Conservation (phyloP, 2,888 invertebrate genomes). For the Andrena hattorfiana region DNA sequence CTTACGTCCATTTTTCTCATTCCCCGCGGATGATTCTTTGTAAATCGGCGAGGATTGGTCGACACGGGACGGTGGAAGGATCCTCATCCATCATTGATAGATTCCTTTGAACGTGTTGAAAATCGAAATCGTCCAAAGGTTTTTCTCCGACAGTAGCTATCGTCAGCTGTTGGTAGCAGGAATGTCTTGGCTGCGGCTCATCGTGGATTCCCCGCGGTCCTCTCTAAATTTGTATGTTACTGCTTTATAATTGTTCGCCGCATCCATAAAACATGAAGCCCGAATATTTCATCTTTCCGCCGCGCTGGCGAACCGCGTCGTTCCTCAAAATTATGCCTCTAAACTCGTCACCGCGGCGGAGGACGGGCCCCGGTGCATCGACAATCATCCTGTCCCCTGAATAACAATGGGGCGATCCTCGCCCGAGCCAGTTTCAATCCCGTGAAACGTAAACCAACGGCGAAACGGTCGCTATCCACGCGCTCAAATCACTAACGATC, state of each 20-base stretch:
- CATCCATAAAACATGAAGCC: constrained; percentile 51
- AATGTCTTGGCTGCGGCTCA: background rate
- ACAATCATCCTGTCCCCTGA: constrained; percentile 24
- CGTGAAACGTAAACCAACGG: background rate
- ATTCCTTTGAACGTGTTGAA: background rate
- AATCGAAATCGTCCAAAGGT: background rate
- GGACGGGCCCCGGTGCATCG: constrained; percentile 39
- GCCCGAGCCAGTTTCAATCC: constrained; percentile 27
- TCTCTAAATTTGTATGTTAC: constrained; percentile 53
- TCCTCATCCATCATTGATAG: background rate
- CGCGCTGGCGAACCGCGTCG: constrained; percentile 17
- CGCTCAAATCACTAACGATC: background rate
- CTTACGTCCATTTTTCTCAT: constrained; percentile 25
- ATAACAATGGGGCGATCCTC: constrained; percentile 45
- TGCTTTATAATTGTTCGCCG: constrained; percentile 50
- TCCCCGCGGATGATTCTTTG: background rate
- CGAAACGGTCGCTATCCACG: background rate
- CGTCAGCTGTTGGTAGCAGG: background rate
- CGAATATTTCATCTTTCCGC: constrained; percentile 41
- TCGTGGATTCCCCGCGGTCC: constrained; percentile 26
- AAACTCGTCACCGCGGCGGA: constrained; percentile 25
- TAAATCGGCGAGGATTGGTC: background rate
- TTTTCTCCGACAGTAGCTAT: background rate
- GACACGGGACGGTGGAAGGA: background rate
- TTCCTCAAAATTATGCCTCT: constrained; percentile 47